These are phyloP conservation scores for Tetrapedia diversipes DNA, from an alignment of 2,888 invertebrate species.

Conservation along the genomic window DNA sequence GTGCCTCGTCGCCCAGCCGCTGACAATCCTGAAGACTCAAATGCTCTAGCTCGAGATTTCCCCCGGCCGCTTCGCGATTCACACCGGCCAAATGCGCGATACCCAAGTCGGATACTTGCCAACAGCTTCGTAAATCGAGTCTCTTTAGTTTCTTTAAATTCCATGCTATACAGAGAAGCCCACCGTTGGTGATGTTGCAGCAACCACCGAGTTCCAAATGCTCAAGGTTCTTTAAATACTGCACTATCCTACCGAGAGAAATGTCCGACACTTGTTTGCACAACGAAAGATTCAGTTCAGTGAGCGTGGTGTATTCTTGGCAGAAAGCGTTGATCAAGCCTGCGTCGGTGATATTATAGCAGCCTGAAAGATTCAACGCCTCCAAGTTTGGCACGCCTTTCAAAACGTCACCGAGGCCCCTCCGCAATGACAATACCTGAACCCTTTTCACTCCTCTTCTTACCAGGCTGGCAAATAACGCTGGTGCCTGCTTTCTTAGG, in stretches of 20 bases:
- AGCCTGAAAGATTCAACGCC: conserved; percentile 95
- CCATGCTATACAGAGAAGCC: conserved; percentile 93
- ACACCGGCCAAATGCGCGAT: conserved; percentile 94
- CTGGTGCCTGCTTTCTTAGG: conserved; percentile 91
- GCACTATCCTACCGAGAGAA: conserved; percentile 92
- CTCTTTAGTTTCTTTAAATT: conserved; percentile 92
- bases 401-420: conserved; percentile 93
- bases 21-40: conserved; percentile 97
- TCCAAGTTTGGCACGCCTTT: conserved; percentile 93
- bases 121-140: conserved; percentile 95
- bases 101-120: conserved; percentile 95
- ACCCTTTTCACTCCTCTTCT: conserved; percentile 94
- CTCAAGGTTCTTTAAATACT: conserved; percentile 92
- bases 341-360: conserved; percentile 95
- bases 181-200: conserved; percentile 94
- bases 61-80: conserved; percentile 86
- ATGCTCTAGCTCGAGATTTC: conserved; percentile 91
- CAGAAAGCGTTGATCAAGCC: conserved; percentile 93
- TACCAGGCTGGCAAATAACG: conserved; percentile 93
- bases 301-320: conserved; percentile 89
- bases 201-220: conserved; percentile 96
- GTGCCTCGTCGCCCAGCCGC: conserved; percentile 94
- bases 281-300: conserved; percentile 92
- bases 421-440: conserved; percentile 93
- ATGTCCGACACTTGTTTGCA: conserved; percentile 98